Conservation (phyloP, 2,797 vertebrate genomes). For the Phoebastria nigripes region DNA sequence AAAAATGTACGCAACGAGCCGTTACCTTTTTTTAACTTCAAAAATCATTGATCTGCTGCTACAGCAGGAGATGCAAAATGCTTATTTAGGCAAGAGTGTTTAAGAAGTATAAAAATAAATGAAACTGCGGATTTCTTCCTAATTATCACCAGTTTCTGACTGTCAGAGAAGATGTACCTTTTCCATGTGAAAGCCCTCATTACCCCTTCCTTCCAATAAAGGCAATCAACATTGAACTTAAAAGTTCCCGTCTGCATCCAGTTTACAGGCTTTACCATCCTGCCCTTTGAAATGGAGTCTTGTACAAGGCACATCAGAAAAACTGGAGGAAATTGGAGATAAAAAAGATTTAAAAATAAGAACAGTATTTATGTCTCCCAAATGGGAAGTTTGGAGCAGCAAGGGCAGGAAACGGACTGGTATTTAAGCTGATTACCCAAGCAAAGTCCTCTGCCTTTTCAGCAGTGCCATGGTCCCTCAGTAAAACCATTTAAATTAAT, state of each 20-base stretch:
- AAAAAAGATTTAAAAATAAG: constrained; percentile 41
- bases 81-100: not conserved
- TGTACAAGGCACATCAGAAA: not conserved
- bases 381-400: constrained; percentile 71
- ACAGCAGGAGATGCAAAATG: not conserved
- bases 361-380: constrained; percentile 21
- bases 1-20: not conserved
- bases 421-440: constrained; percentile 81
- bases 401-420: constrained; percentile 81
- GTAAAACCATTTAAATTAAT: constrained; percentile 78
- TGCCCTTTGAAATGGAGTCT: constrained; percentile 16
- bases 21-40: not conserved
- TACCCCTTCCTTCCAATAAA: not conserved
- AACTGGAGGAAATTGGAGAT: constrained; percentile 26
- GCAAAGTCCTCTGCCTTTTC: constrained; percentile 77
- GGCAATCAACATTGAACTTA: not conserved
- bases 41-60: not conserved
- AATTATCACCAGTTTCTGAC: not conserved
- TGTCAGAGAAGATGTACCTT: constrained; percentile 1
- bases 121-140: not conserved
- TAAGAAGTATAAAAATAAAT: not conserved
- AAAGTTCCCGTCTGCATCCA: not conserved
- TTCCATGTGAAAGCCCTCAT: not conserved
- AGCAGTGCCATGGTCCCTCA: constrained; percentile 58
- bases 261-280: not conserved